Conservation (phyloP, 2,113 vertebrate species). For the Hyaena hyaena region DNA sequence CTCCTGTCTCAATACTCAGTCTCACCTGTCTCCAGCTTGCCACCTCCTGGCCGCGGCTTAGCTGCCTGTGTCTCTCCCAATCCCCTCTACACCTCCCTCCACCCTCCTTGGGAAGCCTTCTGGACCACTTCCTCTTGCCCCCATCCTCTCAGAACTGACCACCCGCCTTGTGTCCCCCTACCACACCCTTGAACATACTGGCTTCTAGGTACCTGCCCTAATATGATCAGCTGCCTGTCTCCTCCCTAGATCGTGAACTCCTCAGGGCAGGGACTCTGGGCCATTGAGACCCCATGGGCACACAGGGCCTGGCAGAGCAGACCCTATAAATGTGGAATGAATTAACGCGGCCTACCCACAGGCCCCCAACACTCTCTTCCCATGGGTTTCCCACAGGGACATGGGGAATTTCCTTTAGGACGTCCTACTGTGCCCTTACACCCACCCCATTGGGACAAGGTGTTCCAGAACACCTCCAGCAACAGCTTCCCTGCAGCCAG, state of each 20-base stretch:
- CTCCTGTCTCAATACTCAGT: neutral
- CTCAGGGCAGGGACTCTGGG: neutral
- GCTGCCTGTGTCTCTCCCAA: neutral
- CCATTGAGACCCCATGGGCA: neutral
- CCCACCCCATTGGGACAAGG: neutral
- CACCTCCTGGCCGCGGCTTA: neutral
- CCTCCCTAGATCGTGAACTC: neutral
- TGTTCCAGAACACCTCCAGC: neutral
- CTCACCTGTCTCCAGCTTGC: neutral
- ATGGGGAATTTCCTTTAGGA: neutral
- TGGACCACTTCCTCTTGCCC: neutral
- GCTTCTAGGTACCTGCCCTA: neutral
- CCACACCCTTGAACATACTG: too few relatives aligned
- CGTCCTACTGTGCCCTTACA: neutral
- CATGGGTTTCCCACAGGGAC: neutral
- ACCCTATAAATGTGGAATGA: neutral
- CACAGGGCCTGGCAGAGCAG: neutral
- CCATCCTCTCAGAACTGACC: neutral
- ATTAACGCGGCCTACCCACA: neutral
- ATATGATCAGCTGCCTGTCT: neutral
- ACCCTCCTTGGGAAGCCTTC: neutral
- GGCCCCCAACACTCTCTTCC: neutral
- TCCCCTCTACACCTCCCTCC: neutral
- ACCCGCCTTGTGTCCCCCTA: neutral
- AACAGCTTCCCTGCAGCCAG: neutral